Conservation (phyloP, 1,140 invertebrate species). For the Brachionus angularis region DNA sequence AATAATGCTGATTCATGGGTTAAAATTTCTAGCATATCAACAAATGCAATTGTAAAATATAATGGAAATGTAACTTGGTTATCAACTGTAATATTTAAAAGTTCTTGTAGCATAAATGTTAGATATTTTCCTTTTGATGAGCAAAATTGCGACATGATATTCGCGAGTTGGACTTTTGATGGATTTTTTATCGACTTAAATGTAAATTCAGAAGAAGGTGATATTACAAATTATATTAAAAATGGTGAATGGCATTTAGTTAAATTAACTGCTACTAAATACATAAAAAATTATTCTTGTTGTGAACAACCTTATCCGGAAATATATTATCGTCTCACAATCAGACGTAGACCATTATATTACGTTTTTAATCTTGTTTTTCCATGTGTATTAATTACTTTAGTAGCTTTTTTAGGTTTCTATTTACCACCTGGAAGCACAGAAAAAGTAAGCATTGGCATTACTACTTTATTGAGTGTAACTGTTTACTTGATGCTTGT, state of each 20-base stretch:
- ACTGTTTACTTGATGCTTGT: conserved; percentile 90
- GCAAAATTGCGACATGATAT: conserved; percentile 65
- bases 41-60: conserved; percentile 59
- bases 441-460: conserved; percentile 68
- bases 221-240: conserved; percentile 59
- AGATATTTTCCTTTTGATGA: conserved; percentile 63
- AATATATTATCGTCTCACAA: conserved; percentile 59
- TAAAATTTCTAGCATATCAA: conserved; percentile 46
- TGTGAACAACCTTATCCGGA: conserved; percentile 60
- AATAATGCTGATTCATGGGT: conserved; percentile 42
- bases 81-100: conserved; percentile 61
- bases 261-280: conserved; percentile 67
- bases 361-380: conserved; percentile 86
- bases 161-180: conserved; percentile 48
- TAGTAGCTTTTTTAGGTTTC: conserved; percentile 77
- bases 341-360: conserved; percentile 75
- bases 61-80: conserved; percentile 61
- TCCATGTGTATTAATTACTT: conserved; percentile 78
- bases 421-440: conserved; percentile 83
- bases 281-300: conserved; percentile 69
- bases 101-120: conserved; percentile 60
- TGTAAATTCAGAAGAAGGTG: conserved; percentile 51
- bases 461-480: conserved; percentile 82
- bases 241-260: conserved; percentile 63
- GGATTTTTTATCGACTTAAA: conserved; percentile 47